Evolutionary conservation across 1,140 invertebrate species (phyloP).

Genomic region (Gyrodactylus bullatarudis): DNA sequence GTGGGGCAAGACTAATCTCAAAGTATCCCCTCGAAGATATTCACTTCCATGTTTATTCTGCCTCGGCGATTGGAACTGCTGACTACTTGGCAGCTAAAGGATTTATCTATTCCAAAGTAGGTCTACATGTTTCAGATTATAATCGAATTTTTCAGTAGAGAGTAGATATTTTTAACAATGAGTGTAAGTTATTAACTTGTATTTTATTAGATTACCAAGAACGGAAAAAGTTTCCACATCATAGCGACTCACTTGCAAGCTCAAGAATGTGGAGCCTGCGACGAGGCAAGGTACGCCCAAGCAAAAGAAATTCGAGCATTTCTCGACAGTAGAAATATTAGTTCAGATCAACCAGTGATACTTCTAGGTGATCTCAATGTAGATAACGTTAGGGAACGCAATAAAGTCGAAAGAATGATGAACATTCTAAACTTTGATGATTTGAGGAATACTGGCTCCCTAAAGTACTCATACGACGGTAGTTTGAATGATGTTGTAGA

Average conservation of each 20-base stretch:
- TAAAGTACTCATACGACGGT: neutral
- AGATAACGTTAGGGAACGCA: neutral
- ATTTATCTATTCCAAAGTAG: neutral
- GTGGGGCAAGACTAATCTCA: neutral
- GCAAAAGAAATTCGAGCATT: neutral
- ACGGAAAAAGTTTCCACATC: neutral
- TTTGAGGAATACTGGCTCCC: neutral
- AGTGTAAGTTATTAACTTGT: no score
- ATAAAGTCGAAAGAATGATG: neutral
- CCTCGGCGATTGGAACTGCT: neutral
- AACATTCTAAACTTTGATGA: neutral
- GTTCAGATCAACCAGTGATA: neutral
- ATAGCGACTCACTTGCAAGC: neutral
- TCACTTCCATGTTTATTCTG: neutral
- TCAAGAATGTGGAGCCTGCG: neutral
- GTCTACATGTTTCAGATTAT: no score
- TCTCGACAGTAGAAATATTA: neutral
- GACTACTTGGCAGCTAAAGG: neutral
- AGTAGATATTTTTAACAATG: no score
- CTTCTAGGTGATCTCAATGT: neutral
- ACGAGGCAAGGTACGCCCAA: neutral
- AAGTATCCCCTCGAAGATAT: neutral
- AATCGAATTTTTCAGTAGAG: no score
- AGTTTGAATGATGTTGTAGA: neutral
- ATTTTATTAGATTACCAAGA: neutral